Evolutionary conservation across 2,797 vertebrate species (phyloP), one percentile per base, ranked within the genome.

Genomic region (Alcedo quadribrachys): DNA sequence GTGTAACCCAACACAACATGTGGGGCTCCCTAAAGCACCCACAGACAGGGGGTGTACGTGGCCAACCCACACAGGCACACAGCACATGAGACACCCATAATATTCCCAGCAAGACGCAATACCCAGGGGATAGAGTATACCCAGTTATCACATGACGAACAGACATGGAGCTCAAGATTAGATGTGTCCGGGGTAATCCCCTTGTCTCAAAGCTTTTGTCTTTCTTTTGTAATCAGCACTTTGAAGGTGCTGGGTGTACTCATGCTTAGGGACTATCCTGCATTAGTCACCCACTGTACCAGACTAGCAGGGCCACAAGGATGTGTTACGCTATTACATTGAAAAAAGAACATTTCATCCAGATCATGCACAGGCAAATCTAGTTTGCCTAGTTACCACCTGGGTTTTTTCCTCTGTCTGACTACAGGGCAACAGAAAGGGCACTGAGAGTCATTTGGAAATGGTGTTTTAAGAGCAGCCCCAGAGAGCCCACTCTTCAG

Each of bases 241-340:
- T 73, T 1, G 73, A 90, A 89, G 87, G 67, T 4, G 5, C 79
- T 53, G 67, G 62, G 13, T 79, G 58, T 66, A 63, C 85, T 73
- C 48, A 22, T 24, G 48, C 46, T 85, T 75, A 88, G 87, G 84
- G 94, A 94, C 92, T 96, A 60, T 90, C 81, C 94, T 90, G 85
- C 28, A 79, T 95, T 94, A 94, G 86, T 96, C 83, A 91, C 24
- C 65, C 16, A 37, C 7, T 3, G 55, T 55, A 90, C 74, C 82
- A 68, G 75, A 66, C 70, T 54, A 37, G 74, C 50, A 45, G 86
- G 63, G 85, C 80, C 55, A 48, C 80, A 89, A 53, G 53, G 81
- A 87, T 89, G 62, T 32, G 69, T 90, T 76, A 37, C 73, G 74
- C 77, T 27, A 17, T 81, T 37, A 50, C 1, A 1, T 5, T 61